A percentile compares a stretch with the other conserved stretches of the same genome.
Conservation (phyloP, 1,140 invertebrate species). For the Drosophila nannoptera region DNA sequence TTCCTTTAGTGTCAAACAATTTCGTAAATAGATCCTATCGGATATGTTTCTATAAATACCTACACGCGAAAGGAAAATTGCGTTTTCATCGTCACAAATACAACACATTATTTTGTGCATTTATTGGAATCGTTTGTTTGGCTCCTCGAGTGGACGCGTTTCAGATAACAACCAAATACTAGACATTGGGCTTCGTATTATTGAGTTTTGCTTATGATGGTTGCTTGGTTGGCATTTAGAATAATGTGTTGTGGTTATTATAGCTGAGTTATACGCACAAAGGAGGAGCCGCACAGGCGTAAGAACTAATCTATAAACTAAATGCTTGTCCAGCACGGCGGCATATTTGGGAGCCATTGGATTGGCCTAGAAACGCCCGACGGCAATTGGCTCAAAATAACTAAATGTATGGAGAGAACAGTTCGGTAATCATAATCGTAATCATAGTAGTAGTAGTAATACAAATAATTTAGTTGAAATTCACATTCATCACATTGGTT, state of each 20-base stretch:
- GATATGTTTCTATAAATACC: constrained; percentile 1
- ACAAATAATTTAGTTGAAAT: constrained; percentile 78
- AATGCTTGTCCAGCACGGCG: constrained; percentile 58
- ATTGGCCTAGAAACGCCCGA: constrained; percentile 24
- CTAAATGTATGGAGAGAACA: constrained; percentile 76
- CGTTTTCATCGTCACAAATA: constrained; percentile 59
- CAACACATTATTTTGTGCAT: constrained; percentile 75
- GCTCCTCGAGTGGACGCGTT: constrained; percentile 9
- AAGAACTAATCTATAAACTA: constrained; percentile 76
- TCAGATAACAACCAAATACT: constrained; percentile 36
- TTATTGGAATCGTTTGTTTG: constrained; percentile 71
- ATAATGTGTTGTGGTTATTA: constrained; percentile 17
- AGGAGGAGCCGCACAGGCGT: constrained; percentile 58
- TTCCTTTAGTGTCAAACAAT: constrained; percentile 21
- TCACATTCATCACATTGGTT: constrained; percentile 77
- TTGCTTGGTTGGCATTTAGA: neutral
- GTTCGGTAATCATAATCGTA: constrained; percentile 73
- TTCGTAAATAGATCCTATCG: constrained; percentile 27
- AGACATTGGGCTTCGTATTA: constrained; percentile 25
- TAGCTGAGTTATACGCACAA: constrained; percentile 23
- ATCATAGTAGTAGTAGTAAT: constrained; percentile 73
- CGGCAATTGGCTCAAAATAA: constrained; percentile 59
- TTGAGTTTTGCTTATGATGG: constrained; percentile 11
- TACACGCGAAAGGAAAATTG: constrained; percentile 20
- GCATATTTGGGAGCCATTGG: neutral